Evolutionary conservation across 1,140 invertebrate genomes (phyloP), one percentile per base, ranked within the genome.

Genomic region (Semibalanus balanoides): DNA sequence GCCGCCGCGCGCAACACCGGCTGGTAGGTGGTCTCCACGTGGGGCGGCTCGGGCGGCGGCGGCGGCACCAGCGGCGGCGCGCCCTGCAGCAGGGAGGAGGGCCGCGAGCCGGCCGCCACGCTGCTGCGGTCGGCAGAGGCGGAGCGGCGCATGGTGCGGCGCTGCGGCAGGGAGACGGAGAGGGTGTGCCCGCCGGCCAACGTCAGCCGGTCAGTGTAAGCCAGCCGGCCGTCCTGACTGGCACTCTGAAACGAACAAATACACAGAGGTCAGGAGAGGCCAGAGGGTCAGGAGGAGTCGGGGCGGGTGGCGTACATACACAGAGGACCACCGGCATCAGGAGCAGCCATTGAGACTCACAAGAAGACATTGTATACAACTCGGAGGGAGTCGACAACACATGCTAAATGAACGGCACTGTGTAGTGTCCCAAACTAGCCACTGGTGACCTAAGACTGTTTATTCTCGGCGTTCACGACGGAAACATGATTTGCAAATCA

Each of bases 21-120:
- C 51, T 64, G 51, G 51, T 64, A 64, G 14, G 51, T 64, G 9
- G 51, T 64, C 51, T 64, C 51, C 14, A 64, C 51, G 51, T 64
- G 51, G 7, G 51, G 51, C 51, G 70, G 70, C 70, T 72, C 70
- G 70, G 70, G 70, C 70, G 70, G 70, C n/a, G 70, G 70, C n/a
- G n/a, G 70, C n/a, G n/a, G 70, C 51, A 25, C 51, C 1, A 25
- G 51, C 11, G 51, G 51, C 51, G 51, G 51, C 51, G 14, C 51
- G 11, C 11, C 1, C 22, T 64, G 51, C 70, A 72, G 70, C n/a
- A 72, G 29, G 19, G 70, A 72, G 9, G n/a, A 28, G 9, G 70
- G 70, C 29, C 70, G 70, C 3, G 70, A 72, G 25, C 70, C 70
- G 25, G 51, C 22, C 51, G 51, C 11, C 1, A 19, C 51, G 51